Base-by-base conservation (phyloP, 2,888 invertebrate species). In the Matsumyia berberina region DNA sequence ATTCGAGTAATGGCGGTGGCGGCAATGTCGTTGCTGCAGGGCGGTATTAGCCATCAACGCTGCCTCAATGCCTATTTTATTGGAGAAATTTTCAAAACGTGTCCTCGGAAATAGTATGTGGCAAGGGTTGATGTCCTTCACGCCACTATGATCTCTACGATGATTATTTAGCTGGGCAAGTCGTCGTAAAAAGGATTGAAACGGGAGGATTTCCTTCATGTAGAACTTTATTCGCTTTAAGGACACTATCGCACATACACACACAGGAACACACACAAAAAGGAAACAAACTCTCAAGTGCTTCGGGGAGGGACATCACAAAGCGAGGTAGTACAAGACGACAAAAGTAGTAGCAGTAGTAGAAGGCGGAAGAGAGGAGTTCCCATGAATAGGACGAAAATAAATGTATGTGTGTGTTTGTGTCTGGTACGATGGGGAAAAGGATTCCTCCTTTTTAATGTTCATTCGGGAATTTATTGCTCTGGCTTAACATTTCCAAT, bases 391-490 rank as follows among this genome's bases (percentile, higher is more conserved):
- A 53, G 51, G 53, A 67, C 53, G 35, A 42, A 53, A 33, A 44
- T 57, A 9, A 57, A 33, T 49, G 35, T 37, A 9, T 49, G 58
- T 58, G 24, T 58, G 5, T 15, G 17, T 8, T 17, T 39, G 74
- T 24, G 24, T n/a, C n/a, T n/a, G n/a, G n/a, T 24, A 4, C 24
- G 57, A 64, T 73, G 62, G 60, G 69, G 62, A 74, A 85, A 80
- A 85, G 80, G 80, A 85, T 74, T 80, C 85, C 80, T 85, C 85
- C 85, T 85, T 85, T 85, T 85, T 80, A 85, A 70, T 85, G 85
- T 80, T 80, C 74, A 51, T 76, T 85, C 60, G 69, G 64, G 70
- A 80, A 85, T 85, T 80, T 85, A 85, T 85, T 80, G 74, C 80
- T 76, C 57, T 70, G 58, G 85, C 80, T 85, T 85, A 85, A 85